These are phyloP conservation scores for Darwinula stevensoni DNA, from an alignment of 2,888 invertebrate genomes.

Conservation along the genomic window DNA sequence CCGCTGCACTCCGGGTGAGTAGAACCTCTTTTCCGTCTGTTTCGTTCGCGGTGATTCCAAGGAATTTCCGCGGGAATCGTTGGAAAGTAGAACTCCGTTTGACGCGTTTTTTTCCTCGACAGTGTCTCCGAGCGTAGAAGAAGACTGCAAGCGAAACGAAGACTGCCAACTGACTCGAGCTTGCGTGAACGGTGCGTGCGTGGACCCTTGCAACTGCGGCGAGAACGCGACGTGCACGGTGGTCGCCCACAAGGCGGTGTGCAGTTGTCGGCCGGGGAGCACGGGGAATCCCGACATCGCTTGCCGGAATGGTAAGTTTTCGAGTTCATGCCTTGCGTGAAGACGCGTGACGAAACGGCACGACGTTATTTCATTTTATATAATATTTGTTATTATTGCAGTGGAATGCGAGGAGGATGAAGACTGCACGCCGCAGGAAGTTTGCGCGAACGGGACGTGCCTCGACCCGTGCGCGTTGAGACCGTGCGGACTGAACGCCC, in stretches of 20 bases:
- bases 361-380: no score
- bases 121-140: constrained; percentile 11
- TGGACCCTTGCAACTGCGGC: constrained; percentile 55
- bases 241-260: constrained; percentile 38
- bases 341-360: no score
- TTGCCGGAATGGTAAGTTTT: constrained; percentile 10
- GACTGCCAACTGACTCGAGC: constrained; percentile 59
- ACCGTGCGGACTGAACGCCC: constrained; percentile 16
- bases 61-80: no score
- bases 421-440: constrained; percentile 19
- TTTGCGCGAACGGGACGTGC: constrained; percentile 51
- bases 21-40: no score
- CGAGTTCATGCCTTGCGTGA: not conserved
- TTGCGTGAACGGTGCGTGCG: constrained; percentile 61
- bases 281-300: constrained; percentile 10
- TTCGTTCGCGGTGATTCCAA: no score
- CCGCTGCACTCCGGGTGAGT: no score
- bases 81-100: constrained; percentile 17
- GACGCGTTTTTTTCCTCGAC: constrained; percentile 7
- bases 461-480: constrained; percentile 45
- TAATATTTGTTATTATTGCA: constrained; percentile 9
- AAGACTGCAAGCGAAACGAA: constrained; percentile 24
- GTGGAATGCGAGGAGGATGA: constrained; percentile 26
- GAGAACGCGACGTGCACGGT: constrained; percentile 32
- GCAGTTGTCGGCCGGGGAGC: constrained; percentile 9